phyloP scores from a whole-genome alignment of 2,888 invertebrate species.

The Conistra vaccinii region DNA sequence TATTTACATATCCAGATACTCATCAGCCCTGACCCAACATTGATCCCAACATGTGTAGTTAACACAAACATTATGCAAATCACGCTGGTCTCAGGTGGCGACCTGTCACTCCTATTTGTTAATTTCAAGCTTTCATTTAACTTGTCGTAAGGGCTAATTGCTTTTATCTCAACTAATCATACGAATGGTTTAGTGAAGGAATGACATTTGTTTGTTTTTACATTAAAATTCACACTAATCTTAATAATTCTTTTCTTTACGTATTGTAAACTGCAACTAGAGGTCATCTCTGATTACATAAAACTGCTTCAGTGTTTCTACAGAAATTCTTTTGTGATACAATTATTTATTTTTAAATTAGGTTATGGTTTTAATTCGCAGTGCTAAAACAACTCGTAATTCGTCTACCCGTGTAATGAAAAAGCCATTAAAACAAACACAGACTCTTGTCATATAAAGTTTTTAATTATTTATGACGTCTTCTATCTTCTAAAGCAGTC shows the following conservation, averaged over 20 bases:
- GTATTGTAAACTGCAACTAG: neutral
- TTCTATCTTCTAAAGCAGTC: conserved; percentile 13
- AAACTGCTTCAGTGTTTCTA: neutral
- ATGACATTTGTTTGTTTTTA: conserved; percentile 9
- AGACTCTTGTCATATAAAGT: conserved; percentile 39
- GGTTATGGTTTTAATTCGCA: conserved; percentile 16
- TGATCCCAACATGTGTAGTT: conserved; percentile 32
- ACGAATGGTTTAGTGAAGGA: neutral
- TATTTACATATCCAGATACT: neutral
- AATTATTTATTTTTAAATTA: neutral
- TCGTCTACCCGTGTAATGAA: conserved; percentile 32
- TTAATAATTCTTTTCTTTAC: neutral
- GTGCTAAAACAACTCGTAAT: conserved; percentile 1
- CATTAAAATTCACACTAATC: neutral
- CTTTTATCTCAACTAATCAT: conserved; percentile 21
- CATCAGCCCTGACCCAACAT: conserved; percentile 33
- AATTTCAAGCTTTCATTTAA: conserved; percentile 56
- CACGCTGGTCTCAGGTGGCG: conserved; percentile 52
- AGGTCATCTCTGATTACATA: neutral
- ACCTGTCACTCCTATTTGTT: conserved; percentile 55
- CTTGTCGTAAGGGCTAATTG: conserved; percentile 42
- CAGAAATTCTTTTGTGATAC: neutral
- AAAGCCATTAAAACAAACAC: conserved; percentile 49
- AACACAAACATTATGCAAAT: conserved; percentile 51
- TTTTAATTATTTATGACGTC: conserved; percentile 55